Conservation (phyloP, 64 coral and sea anemone genomes). For the Dendronephthya gigantea region DNA sequence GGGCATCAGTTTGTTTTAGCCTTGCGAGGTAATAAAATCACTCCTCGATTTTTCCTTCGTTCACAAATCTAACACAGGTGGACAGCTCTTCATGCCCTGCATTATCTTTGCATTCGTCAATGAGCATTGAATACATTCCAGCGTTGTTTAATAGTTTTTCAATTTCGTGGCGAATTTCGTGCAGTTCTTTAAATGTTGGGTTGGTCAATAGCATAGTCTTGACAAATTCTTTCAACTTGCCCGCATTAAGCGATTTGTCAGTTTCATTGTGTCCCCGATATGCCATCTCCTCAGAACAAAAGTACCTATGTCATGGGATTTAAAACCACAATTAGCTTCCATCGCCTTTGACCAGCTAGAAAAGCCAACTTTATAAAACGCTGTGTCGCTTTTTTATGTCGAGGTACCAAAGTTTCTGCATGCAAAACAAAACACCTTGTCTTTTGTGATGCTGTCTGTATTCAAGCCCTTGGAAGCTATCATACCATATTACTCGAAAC, state of each 20-base stretch:
- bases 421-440: background rate
- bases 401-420: background rate
- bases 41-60: background rate
- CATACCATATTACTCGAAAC: background rate
- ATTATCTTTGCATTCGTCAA: slow-evolving; percentile 19
- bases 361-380: background rate
- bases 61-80: background rate
- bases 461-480: background rate
- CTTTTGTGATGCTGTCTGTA: background rate
- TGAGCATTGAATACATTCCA: slow-evolving; percentile 15
- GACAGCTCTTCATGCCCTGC: background rate
- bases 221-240: slow-evolving; percentile 8
- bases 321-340: slow-evolving; percentile 5
- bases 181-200: background rate
- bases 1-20: slow-evolving; percentile 9
- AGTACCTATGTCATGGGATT: background rate
- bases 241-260: background rate
- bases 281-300: background rate
- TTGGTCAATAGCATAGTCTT: background rate
- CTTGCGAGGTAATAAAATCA: background rate
- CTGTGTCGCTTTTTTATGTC: background rate
- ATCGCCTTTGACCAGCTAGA: background rate
- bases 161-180: slow-evolving; percentile 3
- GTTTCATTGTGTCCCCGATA: background rate
- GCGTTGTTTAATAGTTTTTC: background rate